A percentile compares a stretch with the other conserved stretches of the same genome.
phyloP scores from a whole-genome alignment of 2,888 invertebrate genomes.

The Ochropleura leucogaster region DNA sequence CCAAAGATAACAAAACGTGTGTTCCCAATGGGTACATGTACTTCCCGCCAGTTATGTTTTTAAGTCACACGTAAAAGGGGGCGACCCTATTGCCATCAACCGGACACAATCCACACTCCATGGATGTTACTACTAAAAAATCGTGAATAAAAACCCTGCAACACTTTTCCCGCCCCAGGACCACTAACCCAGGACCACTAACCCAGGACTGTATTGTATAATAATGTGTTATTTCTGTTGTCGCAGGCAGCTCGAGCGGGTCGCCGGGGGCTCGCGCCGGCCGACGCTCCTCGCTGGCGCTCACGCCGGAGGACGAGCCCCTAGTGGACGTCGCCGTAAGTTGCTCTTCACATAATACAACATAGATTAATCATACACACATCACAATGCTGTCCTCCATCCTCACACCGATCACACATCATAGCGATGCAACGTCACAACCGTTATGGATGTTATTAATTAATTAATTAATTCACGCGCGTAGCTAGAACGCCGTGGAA shows the following conservation, averaged over 20 bases:
- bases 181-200: too few species aligned
- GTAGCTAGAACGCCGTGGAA: neutral
- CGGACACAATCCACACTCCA: too few species aligned
- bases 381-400: neutral
- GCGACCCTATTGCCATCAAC: too few species aligned
- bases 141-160: too few species aligned
- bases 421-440: neutral
- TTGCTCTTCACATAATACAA: slow-evolving; percentile 66
- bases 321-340: slow-evolving; percentile 92
- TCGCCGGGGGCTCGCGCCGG: slow-evolving; percentile 92
- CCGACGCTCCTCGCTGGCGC: slow-evolving; percentile 92
- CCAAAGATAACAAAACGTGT: too few species aligned
- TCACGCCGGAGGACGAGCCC: slow-evolving; percentile 93
- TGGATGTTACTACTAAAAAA: too few species aligned
- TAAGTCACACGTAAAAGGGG: too few species aligned
- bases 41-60: too few species aligned
- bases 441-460: neutral
- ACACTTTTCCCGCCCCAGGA: too few species aligned
- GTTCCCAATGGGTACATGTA: neutral
- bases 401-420: neutral
- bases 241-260: slow-evolving; percentile 89
- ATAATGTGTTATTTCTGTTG: slow-evolving; percentile 67
- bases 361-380: neutral
- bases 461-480: neutral
- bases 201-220: neutral